Conservation (phyloP, 2,888 invertebrate genomes). For the Hermodice carunculata region DNA sequence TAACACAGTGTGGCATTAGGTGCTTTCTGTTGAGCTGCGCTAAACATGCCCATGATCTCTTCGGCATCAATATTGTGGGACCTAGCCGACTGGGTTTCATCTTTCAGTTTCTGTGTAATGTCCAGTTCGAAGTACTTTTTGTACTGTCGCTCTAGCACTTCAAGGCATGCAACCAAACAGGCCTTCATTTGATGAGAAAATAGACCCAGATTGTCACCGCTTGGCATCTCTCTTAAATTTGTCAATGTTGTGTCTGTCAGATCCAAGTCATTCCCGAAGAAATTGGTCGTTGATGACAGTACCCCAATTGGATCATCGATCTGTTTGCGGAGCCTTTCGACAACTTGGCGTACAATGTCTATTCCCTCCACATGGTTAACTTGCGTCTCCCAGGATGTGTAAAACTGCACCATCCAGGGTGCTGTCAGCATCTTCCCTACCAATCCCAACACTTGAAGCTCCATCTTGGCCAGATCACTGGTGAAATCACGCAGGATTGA, state of each 20-base stretch:
- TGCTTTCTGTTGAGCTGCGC: conserved; percentile 4
- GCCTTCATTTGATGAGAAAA: background rate
- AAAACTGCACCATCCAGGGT: too few species aligned
- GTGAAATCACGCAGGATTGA: conserved; percentile 19
- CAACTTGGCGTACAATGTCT: conserved; percentile 1
- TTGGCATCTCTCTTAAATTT: background rate
- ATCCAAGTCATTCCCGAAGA: background rate
- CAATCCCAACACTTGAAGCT: conserved; percentile 32
- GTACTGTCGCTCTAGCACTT: conserved; percentile 31
- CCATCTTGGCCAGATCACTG: conserved; percentile 7
- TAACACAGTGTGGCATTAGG: conserved; percentile 11
- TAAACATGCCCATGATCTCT: conserved; percentile 25
- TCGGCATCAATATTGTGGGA: conserved; percentile 21
- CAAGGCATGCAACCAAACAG: background rate
- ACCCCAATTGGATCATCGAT: too few species aligned
- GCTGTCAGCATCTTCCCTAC: too few species aligned
- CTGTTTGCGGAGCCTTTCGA: too few species aligned
- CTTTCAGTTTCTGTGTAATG: conserved; percentile 23
- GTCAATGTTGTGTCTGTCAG: background rate
- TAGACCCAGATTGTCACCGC: background rate
- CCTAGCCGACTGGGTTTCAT: conserved; percentile 26
- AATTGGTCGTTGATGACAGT: too few species aligned
- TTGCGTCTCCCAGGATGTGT: background rate
- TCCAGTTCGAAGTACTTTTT: conserved; percentile 21
- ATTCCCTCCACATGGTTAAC: conserved; percentile 15